Conservation (phyloP, 2,888 invertebrate species). For the Phyllotreta cruciferae region DNA sequence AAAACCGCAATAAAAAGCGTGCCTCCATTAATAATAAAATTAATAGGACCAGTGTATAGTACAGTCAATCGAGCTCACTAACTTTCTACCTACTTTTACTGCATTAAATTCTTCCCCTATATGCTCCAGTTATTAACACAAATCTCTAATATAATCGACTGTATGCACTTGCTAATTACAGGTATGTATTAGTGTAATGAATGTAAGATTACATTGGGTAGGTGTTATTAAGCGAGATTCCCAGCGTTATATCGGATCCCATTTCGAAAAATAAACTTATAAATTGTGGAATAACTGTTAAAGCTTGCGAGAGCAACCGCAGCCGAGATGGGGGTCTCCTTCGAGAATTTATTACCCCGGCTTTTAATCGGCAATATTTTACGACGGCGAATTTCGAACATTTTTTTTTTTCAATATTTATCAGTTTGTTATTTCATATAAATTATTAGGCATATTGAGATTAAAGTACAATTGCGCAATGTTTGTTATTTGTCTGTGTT, state of each 20-base stretch:
- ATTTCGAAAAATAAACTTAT: conserved; percentile 26
- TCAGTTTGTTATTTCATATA: too few relatives aligned
- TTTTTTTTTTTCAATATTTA: too few relatives aligned
- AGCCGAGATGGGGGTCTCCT: not conserved
- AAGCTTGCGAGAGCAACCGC: not conserved
- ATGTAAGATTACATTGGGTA: conserved; percentile 47
- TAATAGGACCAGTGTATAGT: conserved; percentile 36
- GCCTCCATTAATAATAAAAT: conserved; percentile 37
- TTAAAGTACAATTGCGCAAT: too few relatives aligned
- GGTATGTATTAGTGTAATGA: conserved; percentile 45
- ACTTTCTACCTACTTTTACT: too few relatives aligned
- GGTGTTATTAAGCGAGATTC: conserved; percentile 50
- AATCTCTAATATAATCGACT: not conserved
- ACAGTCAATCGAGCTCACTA: conserved; percentile 8
- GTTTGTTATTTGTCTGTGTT: too few relatives aligned
- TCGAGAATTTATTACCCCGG: conserved; percentile 3
- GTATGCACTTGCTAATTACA: conserved; percentile 9
- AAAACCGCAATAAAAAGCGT: conserved; percentile 48
- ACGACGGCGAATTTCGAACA: too few relatives aligned
- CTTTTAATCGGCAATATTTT: too few relatives aligned
- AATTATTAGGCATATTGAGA: too few relatives aligned
- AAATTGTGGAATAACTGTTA: conserved; percentile 23
- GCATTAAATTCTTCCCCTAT: too few relatives aligned
- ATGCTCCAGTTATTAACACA: too few relatives aligned
- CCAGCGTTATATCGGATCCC: conserved; percentile 44